Conservation (phyloP, 1,140 invertebrate genomes). For the Asobara japonica region DNA sequence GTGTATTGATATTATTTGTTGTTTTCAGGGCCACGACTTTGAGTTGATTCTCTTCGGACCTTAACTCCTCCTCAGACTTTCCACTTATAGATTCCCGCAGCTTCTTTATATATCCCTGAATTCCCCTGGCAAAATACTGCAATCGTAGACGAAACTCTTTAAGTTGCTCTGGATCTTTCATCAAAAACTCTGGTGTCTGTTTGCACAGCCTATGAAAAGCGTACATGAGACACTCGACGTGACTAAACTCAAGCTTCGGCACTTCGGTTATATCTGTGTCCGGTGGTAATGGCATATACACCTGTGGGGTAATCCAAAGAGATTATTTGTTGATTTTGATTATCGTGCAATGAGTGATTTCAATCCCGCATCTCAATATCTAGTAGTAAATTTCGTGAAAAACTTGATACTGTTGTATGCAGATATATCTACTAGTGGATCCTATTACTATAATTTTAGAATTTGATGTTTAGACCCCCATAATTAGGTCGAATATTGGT, state of each 20-base stretch:
- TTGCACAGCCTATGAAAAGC: conserved; percentile 89
- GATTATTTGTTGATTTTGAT: too few species aligned
- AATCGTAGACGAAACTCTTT: conserved; percentile 90
- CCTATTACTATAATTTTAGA: too few species aligned
- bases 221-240: conserved; percentile 93
- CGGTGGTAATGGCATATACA: conserved; percentile 83
- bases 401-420: too few species aligned
- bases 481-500: too few species aligned
- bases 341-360: too few species aligned
- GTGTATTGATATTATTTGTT: conserved; percentile 90
- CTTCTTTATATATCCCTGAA: conserved; percentile 92
- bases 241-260: conserved; percentile 89
- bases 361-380: too few species aligned
- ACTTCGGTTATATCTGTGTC: conserved; percentile 70
- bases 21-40: conserved; percentile 88
- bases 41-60: conserved; percentile 85
- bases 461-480: too few species aligned
- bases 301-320: conserved; percentile 61
- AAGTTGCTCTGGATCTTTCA: conserved; percentile 79
- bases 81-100: conserved; percentile 86
- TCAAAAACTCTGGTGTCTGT: conserved; percentile 82
- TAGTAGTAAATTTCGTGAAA: too few species aligned
- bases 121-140: conserved; percentile 92
- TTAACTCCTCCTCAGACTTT: conserved; percentile 78
- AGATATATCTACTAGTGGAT: too few species aligned